Evolutionary conservation across 2,797 vertebrate genomes (phyloP), one percentile per base, ranked within the genome.

Genomic region (Melanotaenia nigrans): DNA sequence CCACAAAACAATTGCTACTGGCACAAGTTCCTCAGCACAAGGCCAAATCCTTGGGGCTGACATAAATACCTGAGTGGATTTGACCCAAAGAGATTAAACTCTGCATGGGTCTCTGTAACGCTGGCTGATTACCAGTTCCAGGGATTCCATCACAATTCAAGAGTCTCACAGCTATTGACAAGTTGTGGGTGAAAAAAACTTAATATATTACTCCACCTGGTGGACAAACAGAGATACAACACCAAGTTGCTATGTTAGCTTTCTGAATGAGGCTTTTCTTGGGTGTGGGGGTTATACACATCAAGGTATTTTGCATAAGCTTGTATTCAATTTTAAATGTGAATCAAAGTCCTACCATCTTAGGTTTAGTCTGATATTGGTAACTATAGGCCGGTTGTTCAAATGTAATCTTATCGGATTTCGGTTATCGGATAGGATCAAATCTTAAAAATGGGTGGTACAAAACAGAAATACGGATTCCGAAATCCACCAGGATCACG

Each of bases 171-270:
- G 25, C n/a, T 45, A 47, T 33, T 60, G 16, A 58, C 25, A 55
- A 40, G 45, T 22, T 33, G n/a, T 30, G 10, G 36, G 40, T 0
- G 3, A 60, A 28, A 89, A 47, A 85, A 84, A 78, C 33, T 65
- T 33, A 72, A 68, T 2, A 25, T 54, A 73, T 5, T 42, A 16
- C 90, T 66, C 91, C 93, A 85, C 67, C 94, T 92, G 62, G 81
- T 94, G 94, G 91, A 22, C 28, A 33, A 5, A 76, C 11, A 40
- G 11, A 45, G 35, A 32, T 28, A 12, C 45, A 71, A 83, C 79
- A 71, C 20, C 45, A 79, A 3, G 1, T 11, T 60, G 42, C 57
- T 30, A 28, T 1, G 3, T 66, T 16, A 38, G 10, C 30, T 71
- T 38, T 49, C n/a, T 36, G 20, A 42, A 30, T 57, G 7, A 38